phyloP scores from a whole-genome alignment of 1,140 invertebrate species.

The Zaprionus ornatus region DNA sequence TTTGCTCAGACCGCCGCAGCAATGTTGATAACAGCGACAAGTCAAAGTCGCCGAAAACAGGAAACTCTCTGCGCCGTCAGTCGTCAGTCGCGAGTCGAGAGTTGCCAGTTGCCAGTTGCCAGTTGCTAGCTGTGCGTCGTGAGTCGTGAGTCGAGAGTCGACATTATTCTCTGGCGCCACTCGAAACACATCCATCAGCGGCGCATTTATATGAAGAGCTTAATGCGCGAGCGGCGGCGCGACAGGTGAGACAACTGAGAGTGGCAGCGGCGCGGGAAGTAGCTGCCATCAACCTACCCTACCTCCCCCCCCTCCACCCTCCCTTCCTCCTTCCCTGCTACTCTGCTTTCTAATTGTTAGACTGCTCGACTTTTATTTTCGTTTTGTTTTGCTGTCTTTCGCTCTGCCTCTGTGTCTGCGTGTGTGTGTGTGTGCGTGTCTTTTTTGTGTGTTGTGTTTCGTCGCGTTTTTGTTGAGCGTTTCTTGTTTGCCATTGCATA shows the following conservation, averaged over 20 bases:
- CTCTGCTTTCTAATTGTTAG: slow-evolving; percentile 58
- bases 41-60: slow-evolving; percentile 69
- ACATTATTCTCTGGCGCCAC: slow-evolving; percentile 59
- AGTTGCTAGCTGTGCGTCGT: slow-evolving; percentile 15
- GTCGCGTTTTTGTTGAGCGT: slow-evolving; percentile 17
- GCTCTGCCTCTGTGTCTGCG: background rate
- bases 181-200: slow-evolving; percentile 77
- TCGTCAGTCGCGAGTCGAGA: slow-evolving; percentile 22
- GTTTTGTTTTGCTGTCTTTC: background rate
- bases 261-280: background rate
- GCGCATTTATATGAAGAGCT: slow-evolving; percentile 64
- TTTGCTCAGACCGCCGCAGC: background rate
- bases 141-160: slow-evolving; percentile 21
- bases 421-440: background rate
- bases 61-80: slow-evolving; percentile 49
- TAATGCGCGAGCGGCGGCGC: slow-evolving; percentile 27
- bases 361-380: slow-evolving; percentile 35
- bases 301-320: background rate
- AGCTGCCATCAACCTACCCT: background rate
- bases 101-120: slow-evolving; percentile 19
- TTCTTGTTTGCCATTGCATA: slow-evolving; percentile 64
- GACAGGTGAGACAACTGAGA: slow-evolving; percentile 1
- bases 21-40: slow-evolving; percentile 61
- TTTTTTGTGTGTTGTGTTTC: slow-evolving; percentile 1
- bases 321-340: background rate